phyloP scores from a whole-genome alignment of 2,888 invertebrate species.

The Argynnis bischoffii region DNA sequence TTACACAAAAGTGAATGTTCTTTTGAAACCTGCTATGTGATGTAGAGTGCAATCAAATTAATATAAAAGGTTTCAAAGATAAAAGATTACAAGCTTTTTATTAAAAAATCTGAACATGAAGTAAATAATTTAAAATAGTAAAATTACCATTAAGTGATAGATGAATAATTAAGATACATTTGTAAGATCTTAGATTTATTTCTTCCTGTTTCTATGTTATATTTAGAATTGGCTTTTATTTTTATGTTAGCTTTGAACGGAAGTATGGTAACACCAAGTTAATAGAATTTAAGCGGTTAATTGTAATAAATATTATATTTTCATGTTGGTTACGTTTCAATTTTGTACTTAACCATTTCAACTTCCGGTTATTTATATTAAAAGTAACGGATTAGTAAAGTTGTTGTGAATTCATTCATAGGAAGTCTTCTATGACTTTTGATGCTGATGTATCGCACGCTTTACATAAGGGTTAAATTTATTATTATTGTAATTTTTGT shows the following conservation, averaged over 20 bases:
- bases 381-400: too few relatives aligned
- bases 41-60: too few relatives aligned
- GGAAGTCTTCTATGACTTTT: too few relatives aligned
- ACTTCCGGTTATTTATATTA: too few relatives aligned
- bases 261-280: slow-evolving; percentile 11
- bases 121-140: not conserved
- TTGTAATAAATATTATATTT: slow-evolving; percentile 17
- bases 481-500: too few relatives aligned
- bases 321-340: slow-evolving; percentile 2
- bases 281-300: slow-evolving; percentile 19
- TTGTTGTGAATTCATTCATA: too few relatives aligned
- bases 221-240: slow-evolving; percentile 9
- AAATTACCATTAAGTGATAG: slow-evolving; percentile 2
- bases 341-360: too few relatives aligned
- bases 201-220: not conserved
- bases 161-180: slow-evolving; percentile 10
- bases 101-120: not conserved
- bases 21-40: too few relatives aligned
- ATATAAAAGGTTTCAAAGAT: too few relatives aligned
- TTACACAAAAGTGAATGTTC: too few relatives aligned
- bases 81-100: not conserved
- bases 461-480: too few relatives aligned
- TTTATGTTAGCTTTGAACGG: slow-evolving; percentile 8
- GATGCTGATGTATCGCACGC: too few relatives aligned
- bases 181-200: not conserved